These are phyloP conservation scores for Antechinus stuartii DNA, from an alignment of 2,113 vertebrate genomes.

Conservation along the genomic window DNA sequence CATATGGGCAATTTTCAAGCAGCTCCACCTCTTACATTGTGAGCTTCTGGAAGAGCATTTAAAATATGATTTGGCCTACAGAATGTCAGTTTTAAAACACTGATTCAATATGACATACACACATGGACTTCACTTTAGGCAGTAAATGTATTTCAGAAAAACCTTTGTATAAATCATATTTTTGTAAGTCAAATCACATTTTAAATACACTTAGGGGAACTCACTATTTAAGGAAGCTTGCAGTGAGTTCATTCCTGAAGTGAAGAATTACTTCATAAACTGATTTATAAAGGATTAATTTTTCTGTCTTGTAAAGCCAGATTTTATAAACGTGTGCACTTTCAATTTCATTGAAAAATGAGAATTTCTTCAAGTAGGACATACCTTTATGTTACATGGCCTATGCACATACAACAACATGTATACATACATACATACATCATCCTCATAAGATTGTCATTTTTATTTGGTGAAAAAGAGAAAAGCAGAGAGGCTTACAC, in stretches of 20 bases:
- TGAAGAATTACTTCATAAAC: background rate
- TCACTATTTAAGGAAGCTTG: background rate
- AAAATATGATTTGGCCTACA: background rate
- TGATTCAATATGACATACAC: background rate
- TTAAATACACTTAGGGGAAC: background rate
- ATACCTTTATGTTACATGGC: background rate
- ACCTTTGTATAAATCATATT: slow-evolving; percentile 4
- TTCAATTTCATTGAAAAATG: background rate
- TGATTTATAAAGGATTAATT: background rate
- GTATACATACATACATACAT: background rate
- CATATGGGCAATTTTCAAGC: background rate
- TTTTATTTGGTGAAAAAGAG: background rate
- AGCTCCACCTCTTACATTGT: background rate
- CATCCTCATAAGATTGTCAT: background rate
- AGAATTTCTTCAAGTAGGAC: background rate
- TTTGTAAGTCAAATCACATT: slow-evolving; percentile 8
- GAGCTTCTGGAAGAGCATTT: background rate
- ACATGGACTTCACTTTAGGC: background rate
- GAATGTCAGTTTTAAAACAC: background rate
- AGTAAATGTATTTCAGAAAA: background rate
- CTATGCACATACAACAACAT: background rate
- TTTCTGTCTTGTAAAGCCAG: background rate
- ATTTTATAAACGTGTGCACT: background rate
- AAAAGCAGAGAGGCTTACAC: background rate
- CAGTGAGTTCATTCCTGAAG: background rate